phyloP scores from a whole-genome alignment of 2,797 vertebrate genomes.

The Eulemur albifrons region DNA sequence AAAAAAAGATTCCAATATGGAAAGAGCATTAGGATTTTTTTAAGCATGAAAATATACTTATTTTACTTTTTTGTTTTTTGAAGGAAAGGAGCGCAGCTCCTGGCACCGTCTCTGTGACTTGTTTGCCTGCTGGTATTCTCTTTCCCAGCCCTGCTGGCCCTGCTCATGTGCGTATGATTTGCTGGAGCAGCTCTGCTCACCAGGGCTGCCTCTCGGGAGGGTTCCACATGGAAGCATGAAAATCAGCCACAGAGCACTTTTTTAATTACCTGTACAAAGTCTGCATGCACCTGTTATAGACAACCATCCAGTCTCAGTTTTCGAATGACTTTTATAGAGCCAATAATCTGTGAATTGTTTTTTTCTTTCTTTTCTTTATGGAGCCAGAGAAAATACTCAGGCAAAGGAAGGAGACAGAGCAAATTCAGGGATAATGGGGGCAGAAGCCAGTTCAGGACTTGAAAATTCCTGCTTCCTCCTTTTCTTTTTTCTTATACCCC shows the following conservation, averaged over 20 bases:
- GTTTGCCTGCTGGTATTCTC: background rate
- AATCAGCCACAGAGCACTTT: background rate
- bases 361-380: background rate
- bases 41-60: background rate
- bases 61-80: background rate
- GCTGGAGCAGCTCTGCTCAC: background rate
- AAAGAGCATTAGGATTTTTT: background rate
- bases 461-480: background rate
- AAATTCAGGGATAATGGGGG: background rate
- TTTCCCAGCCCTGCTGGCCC: background rate
- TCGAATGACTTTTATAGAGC: background rate
- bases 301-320: background rate
- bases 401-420: background rate
- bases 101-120: background rate
- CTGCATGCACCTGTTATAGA: background rate
- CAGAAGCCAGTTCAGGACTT: background rate
- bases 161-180: background rate
- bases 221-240: background rate
- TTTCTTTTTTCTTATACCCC: background rate
- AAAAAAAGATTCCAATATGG: background rate
- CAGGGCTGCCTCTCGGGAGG: background rate
- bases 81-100: background rate
- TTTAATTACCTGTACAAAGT: background rate
- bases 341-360: background rate
- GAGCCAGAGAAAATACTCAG: background rate